These are phyloP conservation scores for Caenorhabditis panamensis DNA, from an alignment of 2,888 invertebrate genomes.

Conservation along the genomic window DNA sequence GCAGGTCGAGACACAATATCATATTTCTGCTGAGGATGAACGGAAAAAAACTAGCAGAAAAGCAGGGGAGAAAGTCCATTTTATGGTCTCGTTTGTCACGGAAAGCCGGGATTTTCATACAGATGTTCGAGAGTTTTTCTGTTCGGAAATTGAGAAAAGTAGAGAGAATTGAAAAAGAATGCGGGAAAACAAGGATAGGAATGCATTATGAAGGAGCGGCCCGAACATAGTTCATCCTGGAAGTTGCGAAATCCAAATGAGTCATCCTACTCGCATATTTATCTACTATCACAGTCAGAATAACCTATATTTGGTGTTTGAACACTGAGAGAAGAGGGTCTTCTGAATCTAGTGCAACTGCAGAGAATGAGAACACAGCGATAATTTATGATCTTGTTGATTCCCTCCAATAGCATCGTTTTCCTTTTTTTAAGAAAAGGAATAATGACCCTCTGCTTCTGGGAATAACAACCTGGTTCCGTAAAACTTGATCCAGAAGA, in stretches of 20 bases:
- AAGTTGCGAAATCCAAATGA: slow-evolving; percentile 4
- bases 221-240: neutral
- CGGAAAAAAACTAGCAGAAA: slow-evolving; percentile 15
- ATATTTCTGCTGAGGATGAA: slow-evolving; percentile 36
- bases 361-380: too few species aligned
- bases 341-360: too few species aligned
- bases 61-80: slow-evolving; percentile 4
- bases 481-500: neutral
- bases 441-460: neutral
- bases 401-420: neutral
- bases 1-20: slow-evolving; percentile 22
- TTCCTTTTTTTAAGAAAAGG: neutral
- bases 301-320: neutral
- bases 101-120: slow-evolving; percentile 9
- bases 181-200: neutral
- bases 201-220: neutral
- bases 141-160: too few species aligned
- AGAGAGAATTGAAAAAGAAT: neutral
- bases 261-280: neutral
- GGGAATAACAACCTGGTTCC: neutral
- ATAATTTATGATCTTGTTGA: too few species aligned
- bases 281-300: neutral
- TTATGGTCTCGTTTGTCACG: slow-evolving; percentile 3
- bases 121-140: neutral
- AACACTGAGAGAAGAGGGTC: too few species aligned